Conservation (phyloP, 2,797 vertebrate genomes). For the Pampus argenteus region DNA sequence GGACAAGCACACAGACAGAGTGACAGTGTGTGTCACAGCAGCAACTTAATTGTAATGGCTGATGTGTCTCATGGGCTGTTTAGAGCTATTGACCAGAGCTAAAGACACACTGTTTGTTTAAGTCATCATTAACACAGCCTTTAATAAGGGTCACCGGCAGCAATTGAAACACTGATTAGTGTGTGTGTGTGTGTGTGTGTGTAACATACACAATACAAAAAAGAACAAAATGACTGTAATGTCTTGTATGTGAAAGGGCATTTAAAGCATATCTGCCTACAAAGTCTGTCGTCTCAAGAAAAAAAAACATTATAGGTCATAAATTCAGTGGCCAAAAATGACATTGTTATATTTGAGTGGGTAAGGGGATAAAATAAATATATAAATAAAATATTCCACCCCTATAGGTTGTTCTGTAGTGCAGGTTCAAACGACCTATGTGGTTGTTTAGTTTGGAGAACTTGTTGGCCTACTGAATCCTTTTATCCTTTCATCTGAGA, state of each 20-base stretch:
- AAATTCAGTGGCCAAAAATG: too few species aligned
- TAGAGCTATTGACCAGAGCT: slow-evolving; percentile 61
- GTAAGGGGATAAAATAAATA: too few species aligned
- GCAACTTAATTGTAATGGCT: slow-evolving; percentile 65
- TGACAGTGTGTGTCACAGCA: slow-evolving; percentile 33
- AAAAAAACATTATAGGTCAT: too few species aligned
- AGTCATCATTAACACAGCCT: slow-evolving; percentile 68
- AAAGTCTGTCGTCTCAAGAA: too few species aligned
- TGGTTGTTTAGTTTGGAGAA: too few species aligned
- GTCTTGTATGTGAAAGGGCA: slow-evolving; percentile 1
- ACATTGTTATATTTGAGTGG: too few species aligned
- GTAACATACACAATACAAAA: slow-evolving; percentile 14
- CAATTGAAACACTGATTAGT: slow-evolving; percentile 40
- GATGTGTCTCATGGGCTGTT: slow-evolving; percentile 67
- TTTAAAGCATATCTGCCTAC: too few species aligned
- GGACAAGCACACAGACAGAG: slow-evolving; percentile 21
- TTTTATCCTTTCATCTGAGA: too few species aligned
- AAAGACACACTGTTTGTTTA: slow-evolving; percentile 70
- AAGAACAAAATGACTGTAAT: slow-evolving; percentile 4
- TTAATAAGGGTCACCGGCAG: slow-evolving; percentile 63
- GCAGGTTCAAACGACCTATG: too few species aligned
- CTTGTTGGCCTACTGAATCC: too few species aligned
- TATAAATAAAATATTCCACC: too few species aligned
- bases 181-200: slow-evolving; percentile 26
- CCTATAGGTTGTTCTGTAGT: too few species aligned